A percentile compares a stretch with the other conserved stretches of the same genome.
Conservation (phyloP, 2,797 vertebrate species). For the Gadopsis bispinosus region DNA sequence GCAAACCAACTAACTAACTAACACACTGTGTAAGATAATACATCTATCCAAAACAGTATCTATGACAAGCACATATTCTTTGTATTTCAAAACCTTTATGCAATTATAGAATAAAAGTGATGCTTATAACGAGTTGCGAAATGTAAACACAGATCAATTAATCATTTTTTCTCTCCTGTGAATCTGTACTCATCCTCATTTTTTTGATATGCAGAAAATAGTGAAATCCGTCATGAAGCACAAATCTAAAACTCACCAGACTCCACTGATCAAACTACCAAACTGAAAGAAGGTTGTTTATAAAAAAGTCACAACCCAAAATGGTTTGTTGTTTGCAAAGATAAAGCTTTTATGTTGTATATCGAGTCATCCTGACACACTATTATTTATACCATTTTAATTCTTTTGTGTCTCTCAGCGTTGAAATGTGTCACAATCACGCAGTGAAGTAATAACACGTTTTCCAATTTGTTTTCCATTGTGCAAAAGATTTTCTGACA, state of each 20-base stretch:
- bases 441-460: not conserved
- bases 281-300: conserved; percentile 14
- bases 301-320: not conserved
- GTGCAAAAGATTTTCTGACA: conserved; percentile 29
- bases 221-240: conserved; percentile 28
- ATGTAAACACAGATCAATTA: not conserved
- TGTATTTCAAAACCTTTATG: conserved; percentile 1
- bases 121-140: not conserved
- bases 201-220: conserved; percentile 34
- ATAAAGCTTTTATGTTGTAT: conserved; percentile 24
- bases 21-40: not conserved
- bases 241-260: conserved; percentile 4
- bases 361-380: not conserved
- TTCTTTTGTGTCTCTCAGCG: not conserved
- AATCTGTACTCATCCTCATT: conserved; percentile 12
- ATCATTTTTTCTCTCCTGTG: not conserved
- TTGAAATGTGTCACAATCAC: conserved; percentile 12
- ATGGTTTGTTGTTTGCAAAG: conserved; percentile 14
- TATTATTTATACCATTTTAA: conserved; percentile 34
- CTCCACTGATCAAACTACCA: conserved; percentile 35
- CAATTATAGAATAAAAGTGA: not conserved
- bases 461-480: conserved; percentile 37
- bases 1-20: not conserved
- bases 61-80: not conserved
- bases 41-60: not conserved